Base-by-base conservation (phyloP, 2,888 invertebrate genomes). In the Cepaea hortensis region DNA sequence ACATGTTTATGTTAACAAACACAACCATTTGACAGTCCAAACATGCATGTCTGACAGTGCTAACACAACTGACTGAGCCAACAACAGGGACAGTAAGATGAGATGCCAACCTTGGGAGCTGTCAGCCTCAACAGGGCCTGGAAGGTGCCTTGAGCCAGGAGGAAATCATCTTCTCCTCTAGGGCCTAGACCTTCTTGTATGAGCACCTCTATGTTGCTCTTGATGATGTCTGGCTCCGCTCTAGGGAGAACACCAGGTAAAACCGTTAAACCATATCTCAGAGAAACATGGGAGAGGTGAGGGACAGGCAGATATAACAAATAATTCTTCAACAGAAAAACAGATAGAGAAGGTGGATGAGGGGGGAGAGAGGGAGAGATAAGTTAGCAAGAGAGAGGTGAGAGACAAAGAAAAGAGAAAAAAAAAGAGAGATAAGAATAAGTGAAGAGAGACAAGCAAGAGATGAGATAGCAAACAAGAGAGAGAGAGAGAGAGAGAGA, bases 121-220 rank as follows among this genome's bases (percentile, higher is more conserved):
- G 91, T 91, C 77, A 94, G 88, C 89, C 95, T 95, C 3, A 95
- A 90, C 46, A 97, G 93, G 65, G 96, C 95, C 89, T 95, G 94
- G 90, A 96, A 96, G 0, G 96, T 95, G 81, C 96, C 95, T 79
- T 95, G 95, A 3, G 96, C 95, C 81, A 96, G 93, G 13, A 95
- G 93, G 89, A 96, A 95, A 88, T 94, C 93, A 2, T 93, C 93
- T 76, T 94, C 94, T 3, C 95, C 95, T 81, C 95, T 92, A 65
- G 94, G 93, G 20, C 95, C 96, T 20, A 97, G 95, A 0, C 97
- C 97, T 89, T 97, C 96, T 20, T 96, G 95, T 87, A 97, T 96
- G 79, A 98, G 96, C 7, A 97, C 95, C 89, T 96, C 96, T 3
- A 97, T 95, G 94, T 98, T 98, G 50, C 94, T 94, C 80, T 93